Conservation (phyloP, 2,113 vertebrate genomes). For the Alligator mississippiensis region DNA sequence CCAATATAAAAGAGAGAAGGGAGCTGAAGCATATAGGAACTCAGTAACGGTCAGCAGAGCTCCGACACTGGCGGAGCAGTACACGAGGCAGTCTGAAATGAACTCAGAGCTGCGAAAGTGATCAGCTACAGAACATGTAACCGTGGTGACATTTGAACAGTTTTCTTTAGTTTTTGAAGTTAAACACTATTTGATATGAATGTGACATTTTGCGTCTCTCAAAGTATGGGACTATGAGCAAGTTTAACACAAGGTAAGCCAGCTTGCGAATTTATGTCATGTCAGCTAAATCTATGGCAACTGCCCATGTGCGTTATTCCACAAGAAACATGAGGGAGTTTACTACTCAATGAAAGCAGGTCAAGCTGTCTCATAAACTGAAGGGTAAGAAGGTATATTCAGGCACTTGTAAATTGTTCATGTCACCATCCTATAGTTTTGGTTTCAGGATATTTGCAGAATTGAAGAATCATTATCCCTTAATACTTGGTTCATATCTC, state of each 20-base stretch:
- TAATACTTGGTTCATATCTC: neutral
- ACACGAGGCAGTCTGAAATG: neutral
- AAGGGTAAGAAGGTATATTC: too few species aligned
- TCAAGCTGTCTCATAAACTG: too few species aligned
- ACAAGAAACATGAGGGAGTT: too few species aligned
- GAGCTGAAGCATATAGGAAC: neutral
- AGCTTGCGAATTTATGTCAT: too few species aligned
- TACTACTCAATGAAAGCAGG: too few species aligned
- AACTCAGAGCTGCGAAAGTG: neutral
- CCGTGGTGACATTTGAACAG: neutral
- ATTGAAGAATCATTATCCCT: neutral
- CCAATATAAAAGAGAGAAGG: neutral
- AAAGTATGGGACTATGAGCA: too few species aligned
- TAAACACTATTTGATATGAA: neutral
- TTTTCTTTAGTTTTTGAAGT: neutral
- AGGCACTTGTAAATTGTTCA: too few species aligned
- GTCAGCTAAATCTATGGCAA: too few species aligned
- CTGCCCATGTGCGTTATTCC: too few species aligned
- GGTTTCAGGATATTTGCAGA: neutral
- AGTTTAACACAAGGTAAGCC: too few species aligned
- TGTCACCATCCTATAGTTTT: neutral
- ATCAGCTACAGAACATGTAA: neutral
- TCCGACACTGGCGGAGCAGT: neutral
- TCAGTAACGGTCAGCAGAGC: rapidly evolving
- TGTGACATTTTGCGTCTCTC: neutral